A percentile compares a stretch with the other conserved stretches of the same genome.
These are phyloP conservation scores for Hydropsyche betteni DNA, from an alignment of 2,888 invertebrate species.

Conservation along the genomic window DNA sequence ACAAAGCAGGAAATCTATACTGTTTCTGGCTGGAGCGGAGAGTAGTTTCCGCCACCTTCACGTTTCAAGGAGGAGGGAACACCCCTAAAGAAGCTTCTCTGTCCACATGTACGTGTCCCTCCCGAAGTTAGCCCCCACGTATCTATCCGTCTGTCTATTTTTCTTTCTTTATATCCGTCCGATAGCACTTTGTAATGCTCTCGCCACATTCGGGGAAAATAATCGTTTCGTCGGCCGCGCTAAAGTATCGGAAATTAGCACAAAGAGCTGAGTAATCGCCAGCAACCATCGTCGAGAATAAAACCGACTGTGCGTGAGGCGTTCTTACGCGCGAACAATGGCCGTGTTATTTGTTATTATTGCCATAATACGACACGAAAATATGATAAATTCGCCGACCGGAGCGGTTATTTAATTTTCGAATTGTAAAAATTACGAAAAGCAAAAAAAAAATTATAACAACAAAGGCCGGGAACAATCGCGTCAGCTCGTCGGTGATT, in stretches of 20 bases:
- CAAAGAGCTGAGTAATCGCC: conserved; percentile 20
- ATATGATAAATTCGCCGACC: not conserved
- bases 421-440: not conserved
- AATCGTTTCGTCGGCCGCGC: conserved; percentile 24
- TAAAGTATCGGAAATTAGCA: conserved; percentile 23
- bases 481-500: not conserved
- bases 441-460: not conserved
- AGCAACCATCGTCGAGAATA: not conserved
- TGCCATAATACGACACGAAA: not conserved
- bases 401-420: not conserved
- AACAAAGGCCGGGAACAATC: not conserved
- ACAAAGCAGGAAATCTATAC: conserved; percentile 18
- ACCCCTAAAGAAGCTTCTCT: not conserved
- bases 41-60: not conserved
- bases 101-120: not conserved
- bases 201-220: conserved; percentile 21
- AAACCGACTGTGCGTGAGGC: not conserved
- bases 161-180: conserved; percentile 21
- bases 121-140: not conserved
- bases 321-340: not conserved
- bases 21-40: not conserved
- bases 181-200: conserved; percentile 6
- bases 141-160: conserved; percentile 14
- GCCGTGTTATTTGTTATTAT: conserved; percentile 9
- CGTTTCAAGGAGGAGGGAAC: not conserved